Evolutionary conservation across 2,113 vertebrate species (phyloP).

Genomic region (Seriola quinqueradiata): DNA sequence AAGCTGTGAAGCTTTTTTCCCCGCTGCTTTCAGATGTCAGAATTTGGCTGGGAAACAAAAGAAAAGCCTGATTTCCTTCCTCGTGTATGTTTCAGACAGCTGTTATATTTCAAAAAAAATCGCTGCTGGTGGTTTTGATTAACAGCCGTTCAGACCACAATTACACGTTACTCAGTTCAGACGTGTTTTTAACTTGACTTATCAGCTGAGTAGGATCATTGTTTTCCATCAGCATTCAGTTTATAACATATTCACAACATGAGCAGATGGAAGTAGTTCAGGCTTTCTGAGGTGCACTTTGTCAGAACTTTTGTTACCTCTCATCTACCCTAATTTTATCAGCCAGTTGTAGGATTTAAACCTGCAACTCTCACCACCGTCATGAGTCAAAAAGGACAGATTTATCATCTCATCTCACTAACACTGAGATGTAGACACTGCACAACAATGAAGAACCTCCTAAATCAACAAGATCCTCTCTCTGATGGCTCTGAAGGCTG

Average conservation of each 20-base stretch:
- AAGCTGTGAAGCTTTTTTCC: background rate
- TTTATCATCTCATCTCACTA: too few species aligned
- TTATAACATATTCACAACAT: background rate
- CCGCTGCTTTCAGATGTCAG: constrained; percentile 35
- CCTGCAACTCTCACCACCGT: too few species aligned
- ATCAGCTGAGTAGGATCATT: background rate
- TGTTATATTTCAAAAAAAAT: constrained; percentile 41
- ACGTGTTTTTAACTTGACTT: background rate
- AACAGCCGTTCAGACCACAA: background rate
- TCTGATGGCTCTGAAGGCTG: too few species aligned
- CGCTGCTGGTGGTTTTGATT: constrained; percentile 35
- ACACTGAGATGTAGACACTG: too few species aligned
- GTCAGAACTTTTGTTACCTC: background rate
- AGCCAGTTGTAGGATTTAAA: background rate
- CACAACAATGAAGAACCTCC: too few species aligned
- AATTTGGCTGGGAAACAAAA: constrained; percentile 44
- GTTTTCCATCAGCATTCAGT: background rate
- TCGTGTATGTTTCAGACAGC: constrained; percentile 38
- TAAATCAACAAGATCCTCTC: too few species aligned
- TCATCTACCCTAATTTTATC: background rate
- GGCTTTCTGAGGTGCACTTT: background rate
- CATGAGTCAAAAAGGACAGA: too few species aligned
- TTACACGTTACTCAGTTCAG: background rate
- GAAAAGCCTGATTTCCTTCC: constrained; percentile 30
- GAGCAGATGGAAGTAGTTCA: background rate